Conservation (phyloP, 1,140 invertebrate species). For the Drosophila busckii region DNA sequence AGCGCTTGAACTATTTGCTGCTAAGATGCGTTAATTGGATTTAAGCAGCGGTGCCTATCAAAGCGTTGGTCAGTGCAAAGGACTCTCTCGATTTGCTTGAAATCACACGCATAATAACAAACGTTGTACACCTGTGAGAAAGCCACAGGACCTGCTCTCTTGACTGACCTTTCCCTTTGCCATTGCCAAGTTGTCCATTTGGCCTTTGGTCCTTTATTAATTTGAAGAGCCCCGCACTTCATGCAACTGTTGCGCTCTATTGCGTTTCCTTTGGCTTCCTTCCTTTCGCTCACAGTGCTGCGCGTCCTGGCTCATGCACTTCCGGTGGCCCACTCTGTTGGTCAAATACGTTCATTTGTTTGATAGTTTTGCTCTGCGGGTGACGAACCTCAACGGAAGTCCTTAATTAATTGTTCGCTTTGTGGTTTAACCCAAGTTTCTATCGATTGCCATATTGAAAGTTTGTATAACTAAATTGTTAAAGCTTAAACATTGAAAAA, state of each 20-base stretch:
- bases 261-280: conserved; percentile 34
- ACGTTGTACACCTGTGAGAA: conserved; percentile 53
- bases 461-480: too few relatives aligned
- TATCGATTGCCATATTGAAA: too few relatives aligned
- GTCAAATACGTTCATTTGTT: conserved; percentile 70
- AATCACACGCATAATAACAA: conserved; percentile 45
- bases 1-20: conserved; percentile 9
- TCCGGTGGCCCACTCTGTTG: conserved; percentile 52
- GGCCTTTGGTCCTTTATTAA: conserved; percentile 61
- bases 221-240: conserved; percentile 66
- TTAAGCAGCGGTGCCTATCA: conserved; percentile 54
- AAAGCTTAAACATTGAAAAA: too few relatives aligned
- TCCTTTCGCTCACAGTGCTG: conserved; percentile 16
- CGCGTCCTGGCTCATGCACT: conserved; percentile 36
- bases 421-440: neutral
- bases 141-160: conserved; percentile 50
- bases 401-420: neutral
- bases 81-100: conserved; percentile 21
- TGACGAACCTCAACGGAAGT: conserved; percentile 23
- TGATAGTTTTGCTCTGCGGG: conserved; percentile 46
- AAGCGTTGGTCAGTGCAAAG: conserved; percentile 47
- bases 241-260: conserved; percentile 71
- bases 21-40: conserved; percentile 63
- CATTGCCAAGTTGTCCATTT: conserved; percentile 37
- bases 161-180: conserved; percentile 48